Evolutionary conservation across 2,113 vertebrate genomes (phyloP).

Genomic region (Rhinopithecus roxellana): DNA sequence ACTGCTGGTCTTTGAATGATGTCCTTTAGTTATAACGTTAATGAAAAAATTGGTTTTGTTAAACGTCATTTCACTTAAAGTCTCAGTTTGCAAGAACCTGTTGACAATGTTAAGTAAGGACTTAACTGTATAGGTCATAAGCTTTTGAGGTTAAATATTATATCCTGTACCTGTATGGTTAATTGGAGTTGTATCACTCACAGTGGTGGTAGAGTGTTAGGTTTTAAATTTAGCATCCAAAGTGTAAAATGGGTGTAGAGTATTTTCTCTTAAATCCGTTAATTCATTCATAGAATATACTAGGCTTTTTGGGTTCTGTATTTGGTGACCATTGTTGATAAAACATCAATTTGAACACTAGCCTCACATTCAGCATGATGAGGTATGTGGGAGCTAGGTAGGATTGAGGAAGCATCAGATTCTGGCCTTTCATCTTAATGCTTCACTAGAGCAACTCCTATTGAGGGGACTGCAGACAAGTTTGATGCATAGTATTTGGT

Average conservation of each 20-base stretch:
- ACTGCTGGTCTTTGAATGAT: background rate
- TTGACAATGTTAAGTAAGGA: background rate
- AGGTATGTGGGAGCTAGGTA: background rate
- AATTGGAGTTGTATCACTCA: conserved; percentile 8
- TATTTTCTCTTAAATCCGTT: conserved; percentile 12
- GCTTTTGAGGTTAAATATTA: conserved; percentile 22
- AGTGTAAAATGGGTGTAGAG: background rate
- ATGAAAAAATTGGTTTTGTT: background rate
- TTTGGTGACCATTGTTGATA: conserved; percentile 40
- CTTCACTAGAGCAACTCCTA: background rate
- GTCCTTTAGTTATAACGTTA: background rate
- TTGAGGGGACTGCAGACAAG: background rate
- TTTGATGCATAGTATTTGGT: conserved; percentile 9
- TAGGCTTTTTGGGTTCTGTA: conserved; percentile 12
- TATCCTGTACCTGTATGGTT: background rate
- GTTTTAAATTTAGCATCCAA: background rate
- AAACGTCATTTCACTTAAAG: background rate
- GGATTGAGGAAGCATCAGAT: background rate
- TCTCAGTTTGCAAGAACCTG: background rate
- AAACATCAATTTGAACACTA: background rate
- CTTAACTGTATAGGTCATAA: background rate
- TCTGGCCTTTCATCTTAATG: background rate
- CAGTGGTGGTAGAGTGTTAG: background rate
- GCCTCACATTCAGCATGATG: background rate
- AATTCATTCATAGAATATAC: background rate